Percentiles rank a stretch among this genome's conserved stretches.
These are phyloP conservation scores for Ephestia elutella DNA, from an alignment of 1,140 invertebrate species.

Conservation along the genomic window DNA sequence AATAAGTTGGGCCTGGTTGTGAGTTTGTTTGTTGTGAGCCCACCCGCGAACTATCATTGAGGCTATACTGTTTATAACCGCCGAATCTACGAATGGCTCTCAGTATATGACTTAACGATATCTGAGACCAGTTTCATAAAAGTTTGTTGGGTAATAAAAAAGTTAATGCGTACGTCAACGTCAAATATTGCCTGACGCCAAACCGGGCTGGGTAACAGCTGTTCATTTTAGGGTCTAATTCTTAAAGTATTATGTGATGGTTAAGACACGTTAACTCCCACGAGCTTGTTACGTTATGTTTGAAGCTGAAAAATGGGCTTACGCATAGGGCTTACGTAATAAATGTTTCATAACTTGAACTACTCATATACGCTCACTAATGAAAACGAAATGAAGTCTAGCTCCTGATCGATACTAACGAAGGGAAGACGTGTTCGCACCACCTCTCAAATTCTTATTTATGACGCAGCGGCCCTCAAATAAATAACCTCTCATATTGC, in stretches of 20 bases:
- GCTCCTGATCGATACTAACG: constrained; percentile 53
- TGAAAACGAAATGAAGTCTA: constrained; percentile 50
- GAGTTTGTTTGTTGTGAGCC: constrained; percentile 42
- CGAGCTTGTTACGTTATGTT: not conserved
- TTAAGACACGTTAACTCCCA: no score
- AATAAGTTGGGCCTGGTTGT: constrained; percentile 40
- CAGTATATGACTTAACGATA: not conserved
- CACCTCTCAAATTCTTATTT: constrained; percentile 67
- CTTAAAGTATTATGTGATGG: not conserved
- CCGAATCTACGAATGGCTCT: not conserved
- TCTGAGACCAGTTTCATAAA: constrained; percentile 7
- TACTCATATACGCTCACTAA: constrained; percentile 23
- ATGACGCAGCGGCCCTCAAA: constrained; percentile 60
- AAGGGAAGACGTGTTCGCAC: constrained; percentile 54
- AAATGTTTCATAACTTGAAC: no score
- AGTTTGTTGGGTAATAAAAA: constrained; percentile 11
- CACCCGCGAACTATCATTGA: constrained; percentile 36
- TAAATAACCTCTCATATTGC: constrained; percentile 67
- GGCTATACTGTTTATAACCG: constrained; percentile 21
- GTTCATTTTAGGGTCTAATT: constrained; percentile 3
- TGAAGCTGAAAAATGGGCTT: no score
- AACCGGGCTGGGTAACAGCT: not conserved
- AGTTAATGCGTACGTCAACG: constrained; percentile 6
- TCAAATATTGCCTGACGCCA: constrained; percentile 8
- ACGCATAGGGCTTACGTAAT: no score